phyloP scores from a whole-genome alignment of 2,113 vertebrate species.

The Carassius carassius region DNA sequence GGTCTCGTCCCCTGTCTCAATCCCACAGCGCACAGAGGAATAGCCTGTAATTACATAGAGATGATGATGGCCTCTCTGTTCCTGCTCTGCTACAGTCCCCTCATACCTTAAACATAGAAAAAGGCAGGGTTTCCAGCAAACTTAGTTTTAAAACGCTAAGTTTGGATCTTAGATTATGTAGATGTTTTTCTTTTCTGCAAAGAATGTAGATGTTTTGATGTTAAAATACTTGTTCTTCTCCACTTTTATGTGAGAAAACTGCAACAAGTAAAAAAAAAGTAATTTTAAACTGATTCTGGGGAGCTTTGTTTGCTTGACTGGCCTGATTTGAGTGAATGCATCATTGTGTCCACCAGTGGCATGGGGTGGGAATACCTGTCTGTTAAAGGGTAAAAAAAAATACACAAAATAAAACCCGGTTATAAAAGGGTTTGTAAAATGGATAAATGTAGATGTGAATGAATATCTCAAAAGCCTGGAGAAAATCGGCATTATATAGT shows the following conservation, averaged over 20 bases:
- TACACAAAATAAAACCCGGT: too few species aligned
- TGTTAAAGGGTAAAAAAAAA: too few species aligned
- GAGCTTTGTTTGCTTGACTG: neutral
- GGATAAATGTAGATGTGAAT: too few species aligned
- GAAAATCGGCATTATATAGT: neutral
- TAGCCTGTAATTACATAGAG: neutral
- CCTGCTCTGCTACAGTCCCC: neutral
- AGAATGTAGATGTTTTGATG: neutral
- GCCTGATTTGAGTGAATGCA: neutral
- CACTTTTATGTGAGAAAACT: neutral
- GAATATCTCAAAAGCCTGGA: neutral
- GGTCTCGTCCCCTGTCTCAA: slow-evolving; percentile 48
- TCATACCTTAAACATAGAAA: slow-evolving; percentile 16
- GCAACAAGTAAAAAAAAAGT: neutral
- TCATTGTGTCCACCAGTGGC: too few species aligned
- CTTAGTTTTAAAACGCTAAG: neutral
- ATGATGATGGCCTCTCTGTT: neutral
- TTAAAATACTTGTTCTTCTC: neutral
- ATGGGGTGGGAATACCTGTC: too few species aligned
- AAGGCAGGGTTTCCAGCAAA: slow-evolving; percentile 4
- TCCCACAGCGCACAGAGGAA: slow-evolving; percentile 64
- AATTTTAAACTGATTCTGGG: neutral
- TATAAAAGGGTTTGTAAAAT: too few species aligned
- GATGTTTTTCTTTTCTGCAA: neutral
- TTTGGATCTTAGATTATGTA: neutral